phyloP scores from a whole-genome alignment of 2,888 invertebrate species.

The Endomychus coccineus region DNA sequence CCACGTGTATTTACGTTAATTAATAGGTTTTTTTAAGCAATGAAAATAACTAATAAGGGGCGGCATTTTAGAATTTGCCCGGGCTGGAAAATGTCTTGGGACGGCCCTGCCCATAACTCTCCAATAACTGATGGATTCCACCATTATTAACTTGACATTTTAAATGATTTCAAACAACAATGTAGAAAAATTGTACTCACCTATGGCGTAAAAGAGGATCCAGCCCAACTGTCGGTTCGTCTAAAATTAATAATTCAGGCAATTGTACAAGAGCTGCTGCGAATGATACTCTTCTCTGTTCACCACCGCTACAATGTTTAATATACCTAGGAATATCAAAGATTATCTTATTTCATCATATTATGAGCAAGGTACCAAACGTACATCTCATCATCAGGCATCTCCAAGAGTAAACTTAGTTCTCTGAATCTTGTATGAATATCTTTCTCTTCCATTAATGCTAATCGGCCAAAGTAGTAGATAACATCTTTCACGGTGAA shows the following conservation, averaged over 20 bases:
- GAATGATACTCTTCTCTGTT: constrained; percentile 81
- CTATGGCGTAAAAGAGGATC: constrained; percentile 81
- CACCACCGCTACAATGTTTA: constrained; percentile 77
- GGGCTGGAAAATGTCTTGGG: too few species aligned
- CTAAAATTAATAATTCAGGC: constrained; percentile 80
- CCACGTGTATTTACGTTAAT: too few species aligned
- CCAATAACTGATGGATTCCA: too few species aligned
- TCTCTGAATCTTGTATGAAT: constrained; percentile 62
- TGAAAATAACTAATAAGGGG: too few species aligned
- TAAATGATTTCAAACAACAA: too few species aligned
- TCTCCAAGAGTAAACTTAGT: constrained; percentile 63
- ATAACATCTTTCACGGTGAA: constrained; percentile 78
- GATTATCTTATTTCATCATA: too few species aligned
- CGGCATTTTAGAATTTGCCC: too few species aligned
- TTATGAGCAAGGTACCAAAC: too few species aligned
- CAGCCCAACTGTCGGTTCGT: constrained; percentile 89
- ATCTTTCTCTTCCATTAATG: constrained; percentile 60
- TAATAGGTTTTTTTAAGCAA: too few species aligned
- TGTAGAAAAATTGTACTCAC: constrained; percentile 43
- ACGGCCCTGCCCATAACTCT: too few species aligned
- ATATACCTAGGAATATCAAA: constrained; percentile 40
- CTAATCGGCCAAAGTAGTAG: constrained; percentile 79
- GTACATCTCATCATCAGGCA: constrained; percentile 59
- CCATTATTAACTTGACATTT: too few species aligned
- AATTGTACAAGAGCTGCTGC: constrained; percentile 83